Base-by-base conservation (phyloP, 2,888 invertebrate species). In the Calliphora vomitoria region DNA sequence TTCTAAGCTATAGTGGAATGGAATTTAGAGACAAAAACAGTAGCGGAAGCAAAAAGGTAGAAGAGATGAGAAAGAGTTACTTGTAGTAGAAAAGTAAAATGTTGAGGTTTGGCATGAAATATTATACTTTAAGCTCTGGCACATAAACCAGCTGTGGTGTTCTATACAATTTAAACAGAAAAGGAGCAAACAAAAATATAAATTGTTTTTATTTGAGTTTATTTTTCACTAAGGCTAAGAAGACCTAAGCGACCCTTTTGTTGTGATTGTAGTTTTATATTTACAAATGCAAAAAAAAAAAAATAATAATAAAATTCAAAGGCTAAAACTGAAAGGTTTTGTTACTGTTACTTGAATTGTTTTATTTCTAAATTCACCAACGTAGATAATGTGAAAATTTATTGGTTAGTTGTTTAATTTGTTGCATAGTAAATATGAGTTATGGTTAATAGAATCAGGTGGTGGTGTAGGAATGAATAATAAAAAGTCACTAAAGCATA, bases 51-150 rank as follows among this genome's bases (percentile, higher is more conserved):
- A 47, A 53, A 35, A 31, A 50, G 15, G 0, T 18, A 62, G 11
- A 47, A 20, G 38, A 55, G 3, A n/a, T n/a, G n/a, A n/a, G n/a
- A n/a, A n/a, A n/a, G n/a, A n/a, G n/a, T 41, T 25, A 62, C 35
- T 53, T 18, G 8, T 11, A 50, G 44, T 44, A 50, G 11, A 68
- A 87, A 82, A 78, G 84, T 85, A 85, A 85, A 87, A 82, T 62
- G 87, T 87, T 87, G 78, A 87, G 87, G 87, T 82, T 87, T 87
- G 84, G 87, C 87, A 84, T 87, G 82, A 87, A 87, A 87, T 87
- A 87, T 87, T 82, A 82, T 68, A 79, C 74, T 69, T 74, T 78
- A 69, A 85, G 87, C 87, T 84, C 38, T 72, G 83, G 72, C 84
- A 84, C 55, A 72, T 82, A 81, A 84, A 74, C 81, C 87, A 87